Percentiles rank a stretch among this genome's conserved stretches.
phyloP scores from a whole-genome alignment of 2,797 vertebrate genomes.

The Mormyrops boulengeri region DNA sequence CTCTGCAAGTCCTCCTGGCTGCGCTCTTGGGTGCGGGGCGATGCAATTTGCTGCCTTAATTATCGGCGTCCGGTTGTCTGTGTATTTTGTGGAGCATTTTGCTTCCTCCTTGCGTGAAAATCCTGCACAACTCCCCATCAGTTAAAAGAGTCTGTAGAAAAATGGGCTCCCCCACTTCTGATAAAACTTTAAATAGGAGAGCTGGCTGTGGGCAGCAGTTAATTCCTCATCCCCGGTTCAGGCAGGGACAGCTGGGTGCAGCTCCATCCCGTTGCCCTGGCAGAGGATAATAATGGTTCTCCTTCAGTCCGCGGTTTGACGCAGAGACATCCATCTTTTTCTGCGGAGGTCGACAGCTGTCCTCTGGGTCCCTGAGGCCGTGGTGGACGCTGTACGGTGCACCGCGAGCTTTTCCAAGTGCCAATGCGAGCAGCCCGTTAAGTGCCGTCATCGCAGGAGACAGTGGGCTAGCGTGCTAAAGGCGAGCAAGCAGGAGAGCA shows the following conservation, averaged over 20 bases:
- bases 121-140: background rate
- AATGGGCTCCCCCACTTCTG: conserved; percentile 15
- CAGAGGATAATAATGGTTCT: background rate
- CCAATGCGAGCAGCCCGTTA: background rate
- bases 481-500: background rate
- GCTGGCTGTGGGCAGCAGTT: background rate
- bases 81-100: background rate
- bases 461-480: background rate
- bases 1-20: background rate
- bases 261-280: background rate
- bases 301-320: background rate
- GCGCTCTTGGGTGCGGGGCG: background rate
- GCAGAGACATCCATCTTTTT: background rate
- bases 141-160: conserved; percentile 6
- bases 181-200: conserved; percentile 21
- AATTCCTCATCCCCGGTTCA: background rate
- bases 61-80: background rate
- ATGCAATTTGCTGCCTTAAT: background rate
- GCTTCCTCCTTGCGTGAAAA: background rate
- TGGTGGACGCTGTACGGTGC: background rate
- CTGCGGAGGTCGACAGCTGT: background rate
- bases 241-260: background rate
- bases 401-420: background rate
- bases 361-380: background rate
- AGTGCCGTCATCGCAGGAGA: background rate